These are phyloP conservation scores for Rhinoptilus africanus DNA, from an alignment of 2,113 vertebrate species.

Conservation along the genomic window DNA sequence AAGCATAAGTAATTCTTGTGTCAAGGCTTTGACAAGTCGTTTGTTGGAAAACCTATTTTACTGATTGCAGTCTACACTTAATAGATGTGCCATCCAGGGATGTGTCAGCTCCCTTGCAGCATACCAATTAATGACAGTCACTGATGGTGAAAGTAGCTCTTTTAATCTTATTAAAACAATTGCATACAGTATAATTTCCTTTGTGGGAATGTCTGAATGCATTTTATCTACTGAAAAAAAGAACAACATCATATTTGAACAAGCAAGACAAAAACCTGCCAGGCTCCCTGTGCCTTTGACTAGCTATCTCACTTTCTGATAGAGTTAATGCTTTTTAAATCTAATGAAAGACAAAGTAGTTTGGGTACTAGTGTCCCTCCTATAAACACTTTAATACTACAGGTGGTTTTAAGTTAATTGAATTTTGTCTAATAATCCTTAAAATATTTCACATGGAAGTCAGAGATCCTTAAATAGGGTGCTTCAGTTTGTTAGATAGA, in stretches of 20 bases:
- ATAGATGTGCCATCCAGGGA: constrained; percentile 41
- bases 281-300: neutral
- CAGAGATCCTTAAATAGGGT: neutral
- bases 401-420: neutral
- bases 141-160: constrained; percentile 51
- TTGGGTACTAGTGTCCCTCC: neutral
- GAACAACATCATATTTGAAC: neutral
- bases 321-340: neutral
- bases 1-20: constrained; percentile 49
- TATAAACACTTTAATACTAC: neutral
- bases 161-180: constrained; percentile 53
- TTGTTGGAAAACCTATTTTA: constrained; percentile 61
- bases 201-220: constrained; percentile 2
- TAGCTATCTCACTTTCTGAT: neutral
- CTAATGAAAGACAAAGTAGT: neutral
- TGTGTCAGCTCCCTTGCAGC: constrained; percentile 32
- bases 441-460: neutral
- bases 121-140: constrained; percentile 60
- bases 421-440: neutral
- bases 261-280: neutral
- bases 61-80: constrained; percentile 52
- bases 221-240: neutral
- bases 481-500: neutral
- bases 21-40: constrained; percentile 48
- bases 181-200: constrained; percentile 26